Evolutionary conservation across 2,888 invertebrate genomes (phyloP).

Genomic region (Zhengitettix transpicula): DNA sequence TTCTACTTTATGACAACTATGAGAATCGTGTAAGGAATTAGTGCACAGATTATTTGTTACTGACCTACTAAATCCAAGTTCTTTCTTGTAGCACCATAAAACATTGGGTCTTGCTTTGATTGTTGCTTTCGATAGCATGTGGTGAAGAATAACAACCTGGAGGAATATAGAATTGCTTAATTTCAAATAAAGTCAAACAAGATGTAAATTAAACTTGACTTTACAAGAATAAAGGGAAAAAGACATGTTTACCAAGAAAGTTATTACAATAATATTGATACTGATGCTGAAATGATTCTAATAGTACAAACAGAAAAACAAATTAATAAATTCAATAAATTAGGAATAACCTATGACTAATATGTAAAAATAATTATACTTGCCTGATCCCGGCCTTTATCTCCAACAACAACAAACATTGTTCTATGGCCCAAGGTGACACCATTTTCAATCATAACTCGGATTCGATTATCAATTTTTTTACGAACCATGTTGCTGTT

Average conservation of each 20-base stretch:
- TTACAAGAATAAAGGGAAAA: no score
- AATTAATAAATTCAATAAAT: not conserved
- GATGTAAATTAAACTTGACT: not conserved
- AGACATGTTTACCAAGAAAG: no score
- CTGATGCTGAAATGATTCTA: no score
- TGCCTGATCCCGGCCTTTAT: constrained; percentile 91
- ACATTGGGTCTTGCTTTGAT: constrained; percentile 87
- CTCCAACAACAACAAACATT: constrained; percentile 88
- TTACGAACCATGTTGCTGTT: constrained; percentile 60
- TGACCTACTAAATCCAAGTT: constrained; percentile 74
- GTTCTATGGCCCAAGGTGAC: constrained; percentile 79
- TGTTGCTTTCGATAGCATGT: constrained; percentile 89
- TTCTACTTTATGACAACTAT: no score
- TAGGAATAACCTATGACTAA: not conserved
- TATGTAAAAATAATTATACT: constrained; percentile 7
- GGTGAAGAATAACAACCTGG: constrained; percentile 89
- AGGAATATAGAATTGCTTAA: constrained; percentile 12
- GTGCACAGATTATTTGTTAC: not conserved
- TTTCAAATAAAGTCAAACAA: no score
- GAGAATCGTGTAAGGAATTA: no score
- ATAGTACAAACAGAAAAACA: not conserved
- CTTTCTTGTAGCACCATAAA: constrained; percentile 97
- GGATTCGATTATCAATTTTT: constrained; percentile 92
- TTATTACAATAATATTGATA: no score
- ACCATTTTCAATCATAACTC: constrained; percentile 93